Percentiles rank a stretch among this genome's conserved stretches.
These are phyloP conservation scores for Drosophila punjabiensis DNA, from an alignment of 1,140 invertebrate genomes.

Conservation along the genomic window DNA sequence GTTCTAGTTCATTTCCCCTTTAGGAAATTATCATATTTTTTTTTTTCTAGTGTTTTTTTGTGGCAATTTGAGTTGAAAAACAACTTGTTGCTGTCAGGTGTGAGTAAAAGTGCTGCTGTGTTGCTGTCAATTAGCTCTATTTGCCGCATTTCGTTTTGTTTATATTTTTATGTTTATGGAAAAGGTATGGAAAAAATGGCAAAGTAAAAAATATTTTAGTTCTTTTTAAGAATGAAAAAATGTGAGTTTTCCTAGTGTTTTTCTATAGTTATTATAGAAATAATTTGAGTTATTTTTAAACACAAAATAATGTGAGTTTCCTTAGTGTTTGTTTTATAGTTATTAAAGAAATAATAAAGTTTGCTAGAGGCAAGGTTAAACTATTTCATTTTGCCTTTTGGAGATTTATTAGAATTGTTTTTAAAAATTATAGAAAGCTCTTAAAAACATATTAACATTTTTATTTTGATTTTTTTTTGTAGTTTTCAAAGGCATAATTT, in stretches of 20 bases:
- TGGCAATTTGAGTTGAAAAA: not conserved
- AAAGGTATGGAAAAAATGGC: constrained; percentile 14
- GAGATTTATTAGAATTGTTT: too few species aligned
- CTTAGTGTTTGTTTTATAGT: too few species aligned
- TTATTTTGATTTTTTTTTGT: not conserved
- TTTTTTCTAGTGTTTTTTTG: not conserved
- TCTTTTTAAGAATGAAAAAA: too few species aligned
- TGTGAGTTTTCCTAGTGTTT: not conserved
- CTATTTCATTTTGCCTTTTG: too few species aligned
- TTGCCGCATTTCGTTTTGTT: not conserved
- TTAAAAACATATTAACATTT: not conserved
- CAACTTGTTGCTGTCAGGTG: constrained; percentile 8
- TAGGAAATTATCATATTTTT: not conserved
- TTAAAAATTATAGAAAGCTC: too few species aligned
- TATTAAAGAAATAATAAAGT: too few species aligned
- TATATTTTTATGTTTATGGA: not conserved
- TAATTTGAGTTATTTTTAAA: not conserved
- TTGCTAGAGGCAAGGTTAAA: too few species aligned
- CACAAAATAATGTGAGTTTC: too few species aligned
- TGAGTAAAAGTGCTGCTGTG: constrained; percentile 34
- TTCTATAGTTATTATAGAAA: not conserved
- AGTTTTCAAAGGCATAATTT: not conserved
- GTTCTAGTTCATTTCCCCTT: constrained; percentile 9
- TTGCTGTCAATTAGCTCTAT: constrained; percentile 21
- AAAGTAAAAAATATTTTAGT: not conserved